Percentiles rank a stretch among this genome's conserved stretches.
Evolutionary conservation across 2,113 vertebrate species (phyloP).

Genomic region (Cyrtonyx montezumae): DNA sequence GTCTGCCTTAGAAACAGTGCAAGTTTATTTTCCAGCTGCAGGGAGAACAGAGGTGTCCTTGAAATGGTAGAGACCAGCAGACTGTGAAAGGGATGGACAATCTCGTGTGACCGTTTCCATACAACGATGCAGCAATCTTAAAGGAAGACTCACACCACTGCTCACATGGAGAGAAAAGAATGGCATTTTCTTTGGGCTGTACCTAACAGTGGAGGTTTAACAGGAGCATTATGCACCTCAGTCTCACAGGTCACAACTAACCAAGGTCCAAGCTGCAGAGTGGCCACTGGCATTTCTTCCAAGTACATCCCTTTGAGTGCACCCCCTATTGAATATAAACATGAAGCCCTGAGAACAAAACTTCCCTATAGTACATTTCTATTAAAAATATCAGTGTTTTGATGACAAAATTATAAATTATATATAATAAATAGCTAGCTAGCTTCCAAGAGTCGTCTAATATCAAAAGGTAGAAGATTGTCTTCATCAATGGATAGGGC

Average conservation of each 20-base stretch:
- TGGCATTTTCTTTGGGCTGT: background rate
- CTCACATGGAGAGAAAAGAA: background rate
- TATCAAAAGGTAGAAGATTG: conserved; percentile 16
- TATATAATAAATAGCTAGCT: conserved; percentile 25
- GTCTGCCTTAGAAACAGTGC: background rate
- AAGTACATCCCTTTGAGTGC: conserved; percentile 23
- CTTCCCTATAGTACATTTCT: background rate
- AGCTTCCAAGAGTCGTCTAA: background rate
- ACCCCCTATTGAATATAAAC: conserved; percentile 8
- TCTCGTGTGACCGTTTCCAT: rapidly evolving
- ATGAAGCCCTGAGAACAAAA: conserved; percentile 71
- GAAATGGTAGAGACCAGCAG: rapidly evolving
- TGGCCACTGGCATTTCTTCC: background rate
- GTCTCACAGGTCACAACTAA: background rate
- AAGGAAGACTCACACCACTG: background rate
- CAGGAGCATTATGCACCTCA: background rate
- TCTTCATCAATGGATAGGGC: background rate
- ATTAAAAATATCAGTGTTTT: conserved; percentile 28
- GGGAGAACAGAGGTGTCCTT: background rate
- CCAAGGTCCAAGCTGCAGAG: background rate
- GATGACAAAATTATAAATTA: conserved; percentile 33
- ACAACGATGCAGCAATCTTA: background rate
- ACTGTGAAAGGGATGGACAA: background rate
- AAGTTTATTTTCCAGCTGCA: background rate
- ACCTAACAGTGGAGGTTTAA: background rate